A percentile compares a stretch with the other conserved stretches of the same genome.
These are phyloP conservation scores for Pecten maximus DNA, from an alignment of 2,888 invertebrate genomes.

Conservation along the genomic window DNA sequence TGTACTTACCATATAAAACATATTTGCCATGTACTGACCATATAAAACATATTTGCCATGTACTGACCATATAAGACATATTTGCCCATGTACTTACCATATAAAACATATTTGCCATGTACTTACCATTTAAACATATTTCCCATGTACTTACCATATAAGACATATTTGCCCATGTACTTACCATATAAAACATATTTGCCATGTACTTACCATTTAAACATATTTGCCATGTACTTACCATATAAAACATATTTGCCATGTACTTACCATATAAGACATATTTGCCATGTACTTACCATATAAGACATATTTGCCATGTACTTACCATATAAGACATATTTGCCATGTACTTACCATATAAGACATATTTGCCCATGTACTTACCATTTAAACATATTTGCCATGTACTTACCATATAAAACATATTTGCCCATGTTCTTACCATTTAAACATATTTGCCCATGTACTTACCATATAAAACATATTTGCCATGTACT, in stretches of 20 bases:
- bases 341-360: neutral
- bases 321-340: constrained; percentile 1
- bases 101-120: too few species aligned
- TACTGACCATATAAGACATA: constrained; percentile 3
- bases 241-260: too few species aligned
- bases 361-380: constrained; percentile 84
- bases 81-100: too few species aligned
- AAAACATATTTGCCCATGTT: neutral
- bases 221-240: neutral
- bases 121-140: too few species aligned
- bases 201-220: neutral
- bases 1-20: neutral
- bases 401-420: neutral
- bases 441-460: constrained; percentile 33
- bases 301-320: neutral
- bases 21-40: neutral
- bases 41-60: neutral
- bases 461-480: constrained; percentile 4
- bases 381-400: too few species aligned
- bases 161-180: too few species aligned
- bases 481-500: constrained; percentile 43
- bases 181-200: too few species aligned
- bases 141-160: too few species aligned
- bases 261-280: too few species aligned
- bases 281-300: too few species aligned